Percentiles rank a stretch among this genome's conserved stretches.
Evolutionary conservation across 2,888 invertebrate genomes (phyloP).

Genomic region (Mythimna ferrago): DNA sequence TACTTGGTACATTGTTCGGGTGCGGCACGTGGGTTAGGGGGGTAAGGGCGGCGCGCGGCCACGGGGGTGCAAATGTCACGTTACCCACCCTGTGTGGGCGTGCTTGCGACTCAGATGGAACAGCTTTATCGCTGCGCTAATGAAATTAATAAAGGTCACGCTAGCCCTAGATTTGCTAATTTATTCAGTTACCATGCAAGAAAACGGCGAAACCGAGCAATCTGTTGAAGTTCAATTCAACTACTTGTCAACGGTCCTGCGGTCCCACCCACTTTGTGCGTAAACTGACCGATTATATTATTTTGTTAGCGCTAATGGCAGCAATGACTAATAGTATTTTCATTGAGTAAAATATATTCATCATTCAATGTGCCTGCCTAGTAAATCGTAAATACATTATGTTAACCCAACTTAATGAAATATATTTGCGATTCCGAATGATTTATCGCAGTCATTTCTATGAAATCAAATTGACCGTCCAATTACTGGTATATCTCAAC

Average conservation of each 20-base stretch:
- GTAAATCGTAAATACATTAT: conserved; percentile 48
- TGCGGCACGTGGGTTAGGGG: conserved; percentile 70
- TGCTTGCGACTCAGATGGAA: conserved; percentile 66
- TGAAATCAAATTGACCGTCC: conserved; percentile 69
- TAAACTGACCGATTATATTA: conserved; percentile 39
- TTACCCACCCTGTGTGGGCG: conserved; percentile 75
- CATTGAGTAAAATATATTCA: conserved; percentile 35
- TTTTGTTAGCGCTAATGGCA: conserved; percentile 35
- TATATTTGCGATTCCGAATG: conserved; percentile 42
- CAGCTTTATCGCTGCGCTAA: conserved; percentile 71
- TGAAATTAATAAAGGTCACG: conserved; percentile 76
- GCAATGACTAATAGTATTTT: conserved; percentile 46
- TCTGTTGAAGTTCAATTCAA: conserved; percentile 18
- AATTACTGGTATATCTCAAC: conserved; percentile 70
- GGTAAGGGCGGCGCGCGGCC: conserved; percentile 51
- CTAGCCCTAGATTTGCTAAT: conserved; percentile 62
- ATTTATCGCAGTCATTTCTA: conserved; percentile 59
- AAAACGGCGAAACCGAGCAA: conserved; percentile 6
- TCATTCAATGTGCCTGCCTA: conserved; percentile 30
- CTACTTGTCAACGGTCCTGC: conserved; percentile 25
- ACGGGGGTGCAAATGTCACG: conserved; percentile 78
- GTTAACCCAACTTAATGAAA: conserved; percentile 39
- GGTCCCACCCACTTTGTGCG: conserved; percentile 30
- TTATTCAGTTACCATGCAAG: conserved; percentile 26
- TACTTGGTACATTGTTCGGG: conserved; percentile 67